Base-by-base conservation (phyloP, 1,140 invertebrate genomes). In the Sesamia nonagrioides region DNA sequence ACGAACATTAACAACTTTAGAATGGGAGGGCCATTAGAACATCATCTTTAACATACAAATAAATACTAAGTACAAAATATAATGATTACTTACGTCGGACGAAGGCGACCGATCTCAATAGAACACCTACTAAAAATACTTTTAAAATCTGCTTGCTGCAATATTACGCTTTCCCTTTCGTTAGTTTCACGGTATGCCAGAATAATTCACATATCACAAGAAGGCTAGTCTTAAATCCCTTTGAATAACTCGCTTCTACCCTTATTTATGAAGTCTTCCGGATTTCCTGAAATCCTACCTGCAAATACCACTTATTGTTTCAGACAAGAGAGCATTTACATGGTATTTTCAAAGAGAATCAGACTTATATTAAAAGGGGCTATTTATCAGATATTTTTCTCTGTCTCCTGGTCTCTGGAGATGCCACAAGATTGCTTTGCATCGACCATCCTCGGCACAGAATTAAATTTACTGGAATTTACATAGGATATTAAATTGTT, bases 321-420 rank as follows among this genome's bases (percentile, higher is more conserved):
- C 13, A 15, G 42, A 74, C 56, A 48, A 27, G 18, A 13, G 48
- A 58, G n/a, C n/a, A 61, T 33, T 35, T 75, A 35, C 27, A 50
- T 50, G 45, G 63, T 45, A 75, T 61, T 61, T 35, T 63, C 58
- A 27, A 50, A 56, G 73, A n/a, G 72, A 74, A 61, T 48, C 56
- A 33, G 56, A 50, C 58, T 63, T 50, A 37, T 50, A 75, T 63
- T 75, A 75, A 75, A 68, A 63, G 15, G n/a, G 58, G 56, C 58
- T 63, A 61, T 75, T 75, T 75, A 75, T 75, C 42, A 50, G 73
- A 35, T 21, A 48, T 21, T 75, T 75, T 75, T 56, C 54, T 72
- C n/a, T 7, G 42, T 75, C 40, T 35, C 13, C 15, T 48, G 37
- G 56, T 45, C 73, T 33, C 56, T 13, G 5, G 40, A 56, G 56